A percentile compares a stretch with the other conserved stretches of the same genome.
Conservation (phyloP, 2,888 invertebrate species). For the Pristionchus exspectatus region DNA sequence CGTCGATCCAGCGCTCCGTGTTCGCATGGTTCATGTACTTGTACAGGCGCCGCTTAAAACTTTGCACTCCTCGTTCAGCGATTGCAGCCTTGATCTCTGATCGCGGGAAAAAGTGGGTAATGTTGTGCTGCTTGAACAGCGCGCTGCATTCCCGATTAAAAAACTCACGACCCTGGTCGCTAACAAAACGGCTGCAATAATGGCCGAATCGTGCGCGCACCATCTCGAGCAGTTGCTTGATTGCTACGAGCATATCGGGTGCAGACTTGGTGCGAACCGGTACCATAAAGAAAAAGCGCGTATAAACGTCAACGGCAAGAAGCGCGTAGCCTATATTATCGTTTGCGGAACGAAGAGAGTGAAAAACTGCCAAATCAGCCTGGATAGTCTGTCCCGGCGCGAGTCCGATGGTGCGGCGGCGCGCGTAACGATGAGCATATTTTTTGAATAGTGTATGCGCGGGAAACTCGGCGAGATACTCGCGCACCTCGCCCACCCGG, state of each 20-base stretch:
- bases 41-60: neutral
- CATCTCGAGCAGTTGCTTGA: neutral
- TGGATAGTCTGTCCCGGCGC: neutral
- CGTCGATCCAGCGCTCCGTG: neutral
- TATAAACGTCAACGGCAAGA: neutral
- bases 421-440: neutral
- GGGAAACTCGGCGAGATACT: neutral
- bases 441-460: neutral
- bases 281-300: neutral
- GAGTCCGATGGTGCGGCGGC: neutral
- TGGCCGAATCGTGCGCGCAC: neutral
- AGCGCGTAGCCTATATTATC: neutral
- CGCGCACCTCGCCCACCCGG: neutral
- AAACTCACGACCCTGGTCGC: neutral
- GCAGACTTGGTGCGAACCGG: neutral
- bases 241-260: neutral
- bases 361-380: neutral
- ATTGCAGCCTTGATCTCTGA: neutral
- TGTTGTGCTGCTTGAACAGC: neutral
- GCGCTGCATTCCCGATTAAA: neutral
- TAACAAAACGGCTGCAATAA: neutral
- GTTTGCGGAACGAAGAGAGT: neutral
- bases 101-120: neutral
- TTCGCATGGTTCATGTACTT: neutral
- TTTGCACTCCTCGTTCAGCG: slow-evolving; percentile 4